These are phyloP conservation scores for Chiloscyllium punctatum DNA, from an alignment of 2,797 vertebrate species.

Conservation along the genomic window DNA sequence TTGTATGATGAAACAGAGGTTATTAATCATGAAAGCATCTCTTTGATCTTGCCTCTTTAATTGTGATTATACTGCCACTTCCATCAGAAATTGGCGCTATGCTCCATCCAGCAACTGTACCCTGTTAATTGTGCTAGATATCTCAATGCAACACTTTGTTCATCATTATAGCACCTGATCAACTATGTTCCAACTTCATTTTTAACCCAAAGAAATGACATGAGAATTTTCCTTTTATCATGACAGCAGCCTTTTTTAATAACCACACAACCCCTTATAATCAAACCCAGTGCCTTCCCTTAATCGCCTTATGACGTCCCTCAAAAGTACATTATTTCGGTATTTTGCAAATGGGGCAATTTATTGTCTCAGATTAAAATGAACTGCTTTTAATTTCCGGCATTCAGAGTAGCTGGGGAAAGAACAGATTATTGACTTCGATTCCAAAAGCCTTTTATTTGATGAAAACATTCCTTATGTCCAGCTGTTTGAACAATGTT, in stretches of 20 bases:
- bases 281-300: background rate
- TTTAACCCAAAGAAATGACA: background rate
- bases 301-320: background rate
- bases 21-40: background rate
- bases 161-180: background rate
- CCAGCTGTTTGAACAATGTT: background rate
- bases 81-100: background rate
- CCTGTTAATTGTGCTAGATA: background rate
- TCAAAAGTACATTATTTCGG: background rate
- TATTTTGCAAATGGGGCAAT: background rate
- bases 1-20: background rate
- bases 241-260: background rate
- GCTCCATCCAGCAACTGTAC: background rate
- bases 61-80: background rate
- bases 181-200: background rate
- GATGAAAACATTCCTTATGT: background rate
- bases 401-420: background rate
- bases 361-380: background rate
- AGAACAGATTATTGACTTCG: background rate
- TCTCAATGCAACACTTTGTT: background rate
- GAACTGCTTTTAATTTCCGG: conserved; percentile 11
- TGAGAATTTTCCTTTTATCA: background rate
- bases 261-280: background rate
- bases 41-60: background rate
- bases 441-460: background rate